Evolutionary conservation across 2,888 invertebrate genomes (phyloP).

Genomic region (Mactromeris polynyma): DNA sequence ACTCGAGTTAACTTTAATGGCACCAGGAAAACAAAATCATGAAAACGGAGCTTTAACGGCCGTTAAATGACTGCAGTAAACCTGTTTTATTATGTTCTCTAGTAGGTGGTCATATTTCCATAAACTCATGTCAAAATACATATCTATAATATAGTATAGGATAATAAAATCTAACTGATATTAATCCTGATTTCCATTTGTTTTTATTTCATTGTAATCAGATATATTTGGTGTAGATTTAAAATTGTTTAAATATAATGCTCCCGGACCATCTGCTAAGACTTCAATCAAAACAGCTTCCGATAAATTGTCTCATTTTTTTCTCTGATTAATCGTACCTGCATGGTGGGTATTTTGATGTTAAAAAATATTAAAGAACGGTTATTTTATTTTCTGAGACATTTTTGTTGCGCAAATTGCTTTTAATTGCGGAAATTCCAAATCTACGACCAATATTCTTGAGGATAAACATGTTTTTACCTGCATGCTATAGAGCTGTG

Average conservation of each 20-base stretch:
- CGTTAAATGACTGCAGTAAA: neutral
- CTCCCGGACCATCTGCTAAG: neutral
- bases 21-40: neutral
- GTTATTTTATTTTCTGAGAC: neutral
- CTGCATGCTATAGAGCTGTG: neutral
- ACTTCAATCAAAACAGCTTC: constrained; percentile 5
- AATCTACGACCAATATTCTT: neutral
- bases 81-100: neutral
- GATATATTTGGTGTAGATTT: neutral
- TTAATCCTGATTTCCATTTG: neutral
- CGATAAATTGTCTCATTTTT: neutral
- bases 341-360: neutral
- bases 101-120: neutral
- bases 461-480: neutral
- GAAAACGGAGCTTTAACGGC: constrained; percentile 9
- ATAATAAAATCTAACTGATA: neutral
- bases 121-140: neutral
- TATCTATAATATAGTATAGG: neutral
- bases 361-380: neutral
- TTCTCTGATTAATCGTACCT: neutral
- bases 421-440: neutral
- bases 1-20: constrained; percentile 18
- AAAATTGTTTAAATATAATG: neutral
- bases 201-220: constrained; percentile 18
- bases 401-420: neutral